A percentile compares a stretch with the other conserved stretches of the same genome.
Conservation (phyloP, 1,140 invertebrate species). For the Drosophila asahinai region DNA sequence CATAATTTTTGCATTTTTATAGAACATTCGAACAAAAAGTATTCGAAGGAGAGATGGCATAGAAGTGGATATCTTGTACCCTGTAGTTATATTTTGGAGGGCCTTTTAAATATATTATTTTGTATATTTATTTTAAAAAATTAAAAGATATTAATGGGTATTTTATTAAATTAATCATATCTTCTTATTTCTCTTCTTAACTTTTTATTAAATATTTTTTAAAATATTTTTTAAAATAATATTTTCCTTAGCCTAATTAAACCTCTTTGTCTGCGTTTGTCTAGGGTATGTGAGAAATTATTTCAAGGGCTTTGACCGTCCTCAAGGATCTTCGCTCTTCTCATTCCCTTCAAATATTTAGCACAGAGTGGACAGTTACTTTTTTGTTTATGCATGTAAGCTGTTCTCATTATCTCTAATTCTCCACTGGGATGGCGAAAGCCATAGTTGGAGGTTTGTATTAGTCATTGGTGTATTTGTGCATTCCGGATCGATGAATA, state of each 20-base stretch:
- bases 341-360: slow-evolving; percentile 6
- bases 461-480: not conserved
- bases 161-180: not conserved
- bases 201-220: too few relatives aligned
- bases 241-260: not conserved
- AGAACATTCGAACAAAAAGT: slow-evolving; percentile 50
- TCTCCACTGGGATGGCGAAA: not conserved
- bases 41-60: not conserved
- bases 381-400: slow-evolving; percentile 31
- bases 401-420: slow-evolving; percentile 25
- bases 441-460: not conserved
- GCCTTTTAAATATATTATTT: not conserved
- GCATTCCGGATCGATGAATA: not conserved
- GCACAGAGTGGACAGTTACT: not conserved
- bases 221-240: too few relatives aligned
- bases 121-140: not conserved
- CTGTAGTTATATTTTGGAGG: not conserved
- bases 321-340: slow-evolving; percentile 39
- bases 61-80: slow-evolving; percentile 6
- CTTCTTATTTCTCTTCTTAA: not conserved
- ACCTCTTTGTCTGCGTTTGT: not conserved
- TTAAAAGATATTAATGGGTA: not conserved
- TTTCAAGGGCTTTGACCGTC: slow-evolving; percentile 43
- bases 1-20: slow-evolving; percentile 81
- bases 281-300: slow-evolving; percentile 16